Evolutionary conservation across 2,113 vertebrate species (phyloP), one percentile per base, ranked within the genome.

Genomic region (Oplegnathus fasciatus): DNA sequence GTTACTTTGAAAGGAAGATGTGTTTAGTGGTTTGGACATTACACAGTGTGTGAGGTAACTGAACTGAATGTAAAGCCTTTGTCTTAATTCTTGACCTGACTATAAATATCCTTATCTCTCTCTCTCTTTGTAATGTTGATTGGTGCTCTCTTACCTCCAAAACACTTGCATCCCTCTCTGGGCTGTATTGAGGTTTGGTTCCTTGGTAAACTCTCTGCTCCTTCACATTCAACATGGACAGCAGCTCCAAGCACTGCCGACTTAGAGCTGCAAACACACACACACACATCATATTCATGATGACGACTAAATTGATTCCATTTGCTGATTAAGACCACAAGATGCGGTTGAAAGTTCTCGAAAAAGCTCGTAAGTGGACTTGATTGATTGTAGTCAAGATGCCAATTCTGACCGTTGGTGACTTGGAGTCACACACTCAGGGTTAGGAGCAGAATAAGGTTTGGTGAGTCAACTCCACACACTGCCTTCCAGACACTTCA

Each of bases 181-280:
- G 87, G 62, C 80, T 91, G 74, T 75, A 90, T 3, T 91, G 83
- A 2, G 84, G 93, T 78, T 91, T 83, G 22, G 90, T 96, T 65
- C 93, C 95, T 89, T 95, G 95, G 86, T 96, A 94, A 57, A 89
- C 83, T 64, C 94, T 96, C 94, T 96, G 96, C 71, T 98, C 95
- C 58, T 94, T 95, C 69, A 95, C 81, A 65, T 96, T 96, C 6
- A 98, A 91, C 96, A 97, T 93, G 40, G 97, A 95, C 10, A 98
- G 91, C 22, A 96, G 93, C 91, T 99, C 97, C 91, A 96, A 87
- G 83, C 93, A 96, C 86, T 96, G 96, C 64, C 94, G 96, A 75
- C 92, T 97, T 67, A 98, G 68, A 82, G 92, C 97, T 99, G 75
- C 17, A 83, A 18, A 64, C 28, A 78, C 54, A 78, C 46, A 92